Base-by-base conservation (phyloP, 64 coral and sea anemone genomes). In the Hydrozoanthus tunicans region DNA sequence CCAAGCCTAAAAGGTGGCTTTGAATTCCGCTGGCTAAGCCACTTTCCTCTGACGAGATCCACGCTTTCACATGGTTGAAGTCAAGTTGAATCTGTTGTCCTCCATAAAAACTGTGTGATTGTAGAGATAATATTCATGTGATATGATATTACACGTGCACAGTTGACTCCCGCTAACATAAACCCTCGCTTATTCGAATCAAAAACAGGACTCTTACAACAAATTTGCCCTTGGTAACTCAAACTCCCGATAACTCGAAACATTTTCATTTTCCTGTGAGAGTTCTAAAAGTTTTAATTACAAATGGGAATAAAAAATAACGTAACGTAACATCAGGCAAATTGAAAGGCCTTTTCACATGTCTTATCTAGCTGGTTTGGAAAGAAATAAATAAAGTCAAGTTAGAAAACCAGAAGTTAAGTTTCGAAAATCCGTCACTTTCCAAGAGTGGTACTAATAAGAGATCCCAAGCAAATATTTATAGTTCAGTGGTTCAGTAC, bases 1-100 rank as follows among this genome's bases (percentile, higher is more conserved):
- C 96, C 61, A 98, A 85, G n/a, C 85, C 73, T 26, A 95, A 66
- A 3, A 98, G 97, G 8, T 94, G 77, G 13, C 91, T 94, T 57
- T 99, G 94, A 11, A 96, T 79, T 11, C 93, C 90, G 58, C 76
- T 77, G 12, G 76, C 57, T 6, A 99, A 83, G 4, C 90, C 79
- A 61, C 89, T 96, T 3, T 79, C 70, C 20, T 99, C 97, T 58
- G 97, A 94, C 0, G 97, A 93, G 10, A 99, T 79, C 97, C 97
- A 99, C 5, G 77, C 67, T 80, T 99, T 99, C 63, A 99, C 59
- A 53, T 99, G 91, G 93, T 93, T 92, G 74, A 99, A 99, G 67
- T 99, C 97, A 65, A 99, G 78, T 64, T 95, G 92, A n/a, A 99
- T 86, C 79, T 99, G 97, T 12, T 96, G 94, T 66, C 92, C 97